A percentile compares a stretch with the other conserved stretches of the same genome.
phyloP scores from a whole-genome alignment of 2,888 invertebrate genomes.

The Mesorhabditis spiculigera region DNA sequence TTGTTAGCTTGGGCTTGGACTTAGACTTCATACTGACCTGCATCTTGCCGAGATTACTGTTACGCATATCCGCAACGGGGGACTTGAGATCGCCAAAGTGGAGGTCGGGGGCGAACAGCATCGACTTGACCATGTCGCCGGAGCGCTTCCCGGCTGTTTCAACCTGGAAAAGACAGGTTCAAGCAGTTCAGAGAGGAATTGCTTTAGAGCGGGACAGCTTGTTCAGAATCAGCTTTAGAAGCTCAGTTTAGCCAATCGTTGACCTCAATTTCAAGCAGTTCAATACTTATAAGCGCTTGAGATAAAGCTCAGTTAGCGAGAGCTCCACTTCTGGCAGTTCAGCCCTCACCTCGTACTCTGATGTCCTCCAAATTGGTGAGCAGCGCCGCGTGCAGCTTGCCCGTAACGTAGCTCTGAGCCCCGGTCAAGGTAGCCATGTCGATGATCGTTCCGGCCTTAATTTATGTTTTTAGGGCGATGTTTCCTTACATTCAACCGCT shows the following conservation, averaged over 20 bases:
- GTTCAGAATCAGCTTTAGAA: no score
- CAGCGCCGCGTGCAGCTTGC: slow-evolving; percentile 81
- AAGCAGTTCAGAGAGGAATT: no score
- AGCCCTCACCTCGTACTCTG: slow-evolving; percentile 48
- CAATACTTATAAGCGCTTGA: no score
- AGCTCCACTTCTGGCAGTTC: background rate
- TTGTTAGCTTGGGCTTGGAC: no score
- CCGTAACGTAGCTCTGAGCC: slow-evolving; percentile 81
- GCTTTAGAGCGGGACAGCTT: no score
- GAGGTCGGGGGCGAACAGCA: slow-evolving; percentile 83
- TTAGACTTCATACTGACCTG: slow-evolving; percentile 16
- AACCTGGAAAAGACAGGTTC: slow-evolving; percentile 17
- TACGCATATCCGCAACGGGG: slow-evolving; percentile 86
- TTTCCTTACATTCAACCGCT: slow-evolving; percentile 39
- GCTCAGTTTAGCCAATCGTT: no score
- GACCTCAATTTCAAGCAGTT: no score
- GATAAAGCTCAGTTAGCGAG: no score
- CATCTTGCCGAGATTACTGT: slow-evolving; percentile 65
- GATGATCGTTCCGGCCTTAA: slow-evolving; percentile 78
- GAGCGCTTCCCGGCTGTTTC: slow-evolving; percentile 70
- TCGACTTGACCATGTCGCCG: slow-evolving; percentile 80
- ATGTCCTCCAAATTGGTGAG: slow-evolving; percentile 69
- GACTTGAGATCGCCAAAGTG: slow-evolving; percentile 83
- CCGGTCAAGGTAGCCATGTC: slow-evolving; percentile 89
- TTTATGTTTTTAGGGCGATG: no score